These are phyloP conservation scores for Acromyrmex echinatior DNA, from an alignment of 1,140 invertebrate species.

Conservation along the genomic window DNA sequence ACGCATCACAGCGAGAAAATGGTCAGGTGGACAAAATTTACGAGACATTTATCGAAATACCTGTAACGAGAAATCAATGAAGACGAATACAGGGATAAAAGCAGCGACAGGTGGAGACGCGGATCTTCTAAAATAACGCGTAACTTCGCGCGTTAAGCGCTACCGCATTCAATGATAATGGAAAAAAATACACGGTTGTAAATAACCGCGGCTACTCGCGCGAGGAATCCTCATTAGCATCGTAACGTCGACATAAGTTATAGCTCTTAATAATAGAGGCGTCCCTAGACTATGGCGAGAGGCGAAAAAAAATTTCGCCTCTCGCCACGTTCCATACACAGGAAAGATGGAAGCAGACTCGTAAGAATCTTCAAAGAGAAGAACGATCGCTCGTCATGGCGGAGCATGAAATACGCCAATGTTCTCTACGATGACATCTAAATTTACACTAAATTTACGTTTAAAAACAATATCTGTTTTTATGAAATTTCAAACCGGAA, in stretches of 20 bases:
- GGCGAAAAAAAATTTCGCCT: conserved; percentile 17
- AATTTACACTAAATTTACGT: not conserved
- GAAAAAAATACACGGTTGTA: conserved; percentile 75
- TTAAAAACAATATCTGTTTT: not conserved
- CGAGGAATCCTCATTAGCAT: conserved; percentile 81
- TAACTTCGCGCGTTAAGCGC: conserved; percentile 28
- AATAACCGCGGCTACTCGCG: conserved; percentile 73
- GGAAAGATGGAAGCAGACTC: conserved; percentile 34
- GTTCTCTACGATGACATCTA: not conserved
- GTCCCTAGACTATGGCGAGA: conserved; percentile 64
- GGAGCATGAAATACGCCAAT: not conserved
- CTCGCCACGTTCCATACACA: not conserved
- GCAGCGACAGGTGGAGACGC: conserved; percentile 34
- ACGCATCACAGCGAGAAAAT: conserved; percentile 4
- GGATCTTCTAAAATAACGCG: conserved; percentile 30
- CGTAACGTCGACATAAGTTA: conserved; percentile 79
- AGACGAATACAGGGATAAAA: conserved; percentile 35
- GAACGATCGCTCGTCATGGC: not conserved
- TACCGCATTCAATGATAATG: conserved; percentile 46
- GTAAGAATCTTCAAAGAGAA: not conserved
- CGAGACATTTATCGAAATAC: conserved; percentile 50
- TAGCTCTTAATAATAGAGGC: conserved; percentile 80
- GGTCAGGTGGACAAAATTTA: conserved; percentile 27
- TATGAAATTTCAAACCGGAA: not conserved
- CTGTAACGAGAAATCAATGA: conserved; percentile 39